Evolutionary conservation across 1,140 invertebrate genomes (phyloP), one percentile per base, ranked within the genome.

Genomic region (Drosophila bipectinata): DNA sequence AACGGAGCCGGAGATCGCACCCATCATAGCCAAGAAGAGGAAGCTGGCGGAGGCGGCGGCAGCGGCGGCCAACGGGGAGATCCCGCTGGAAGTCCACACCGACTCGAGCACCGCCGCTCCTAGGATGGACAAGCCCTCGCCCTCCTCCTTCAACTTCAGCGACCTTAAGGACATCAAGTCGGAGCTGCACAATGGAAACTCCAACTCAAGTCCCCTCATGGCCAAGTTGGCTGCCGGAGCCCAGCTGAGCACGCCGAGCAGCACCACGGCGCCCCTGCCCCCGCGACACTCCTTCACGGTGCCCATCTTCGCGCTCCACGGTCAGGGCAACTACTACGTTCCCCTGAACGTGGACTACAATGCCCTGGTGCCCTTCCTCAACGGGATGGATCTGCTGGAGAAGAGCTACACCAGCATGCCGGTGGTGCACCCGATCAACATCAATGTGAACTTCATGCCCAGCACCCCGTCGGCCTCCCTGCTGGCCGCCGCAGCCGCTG

Each of bases 261-360:
- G 92, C 92, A 71, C 93, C 78, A 68, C 91, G 77, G 12, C 82
- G 15, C 71, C 85, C 6, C 56, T 91, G 52, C 79, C 79, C 1
- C 69, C 84, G 7, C 74, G 90, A 21, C 84, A 66, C 89, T 92
- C 78, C 74, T 91, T 91, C 15, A 79, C 92, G 3, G 94, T 97
- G 3, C 96, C 96, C 1, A 96, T 96, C 21, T 97, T 97, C 90
- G 96, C 96, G 0, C 92, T 98, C 1, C 96, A 97, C 92, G 94
- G 96, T 21, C 94, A 95, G 92, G 97, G 97, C 14, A 95, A 96
- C n/a, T 98, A 96, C 90, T 99, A 98, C 91, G 94, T 98, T 52
- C 98, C 98, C 4, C 91, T 98, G 44, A 97, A 96, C n/a, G 94
- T 98, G 12, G 97, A 98, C 72, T 95, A 96, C 52, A 93, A 95